These are phyloP conservation scores for Ectropis crepuscularia DNA, from an alignment of 2,888 invertebrate species.

Conservation along the genomic window DNA sequence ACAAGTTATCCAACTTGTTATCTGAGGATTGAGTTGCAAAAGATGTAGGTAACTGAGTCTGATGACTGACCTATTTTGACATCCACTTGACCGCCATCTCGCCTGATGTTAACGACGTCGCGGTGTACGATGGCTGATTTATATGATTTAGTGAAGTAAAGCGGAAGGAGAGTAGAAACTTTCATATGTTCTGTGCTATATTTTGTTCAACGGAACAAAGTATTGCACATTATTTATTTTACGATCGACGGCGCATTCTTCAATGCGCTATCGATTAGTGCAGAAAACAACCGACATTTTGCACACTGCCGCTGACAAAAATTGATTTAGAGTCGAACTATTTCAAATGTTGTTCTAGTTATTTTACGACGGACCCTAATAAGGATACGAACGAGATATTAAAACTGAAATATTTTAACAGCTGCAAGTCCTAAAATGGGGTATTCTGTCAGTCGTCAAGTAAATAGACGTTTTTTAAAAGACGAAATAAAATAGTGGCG, in stretches of 20 bases:
- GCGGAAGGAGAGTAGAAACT: no score
- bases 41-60: no score
- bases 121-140: no score
- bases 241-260: neutral
- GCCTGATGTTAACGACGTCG: no score
- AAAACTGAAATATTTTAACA: conserved; percentile 7
- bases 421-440: conserved; percentile 24
- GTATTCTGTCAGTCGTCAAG: conserved; percentile 20
- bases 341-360: neutral
- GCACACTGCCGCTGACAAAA: conserved; percentile 11
- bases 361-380: conserved; percentile 2
- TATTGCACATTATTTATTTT: neutral
- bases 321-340: neutral
- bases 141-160: no score
- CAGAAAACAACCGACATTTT: neutral
- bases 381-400: conserved; percentile 10
- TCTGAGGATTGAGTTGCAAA: no score
- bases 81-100: no score
- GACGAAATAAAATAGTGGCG: no score
- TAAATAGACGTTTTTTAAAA: no score
- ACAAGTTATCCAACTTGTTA: no score
- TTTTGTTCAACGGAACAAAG: neutral
- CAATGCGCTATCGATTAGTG: neutral
- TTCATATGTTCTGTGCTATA: no score
- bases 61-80: no score